A percentile compares a stretch with the other conserved stretches of the same genome.
Evolutionary conservation across 2,113 vertebrate species (phyloP).

Genomic region (Perccottus glenii): DNA sequence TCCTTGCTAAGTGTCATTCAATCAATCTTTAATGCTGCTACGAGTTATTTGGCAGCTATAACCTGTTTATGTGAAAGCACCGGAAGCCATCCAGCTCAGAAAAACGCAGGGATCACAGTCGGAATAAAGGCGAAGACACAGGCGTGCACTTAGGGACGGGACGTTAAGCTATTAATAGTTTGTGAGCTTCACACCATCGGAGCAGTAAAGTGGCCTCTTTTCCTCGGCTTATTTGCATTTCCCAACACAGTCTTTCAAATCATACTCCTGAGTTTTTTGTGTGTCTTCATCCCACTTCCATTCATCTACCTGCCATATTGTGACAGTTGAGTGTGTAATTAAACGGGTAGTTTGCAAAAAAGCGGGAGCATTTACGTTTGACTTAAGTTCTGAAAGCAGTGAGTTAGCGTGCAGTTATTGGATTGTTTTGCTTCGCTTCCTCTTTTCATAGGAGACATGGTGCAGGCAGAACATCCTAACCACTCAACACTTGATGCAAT

Average conservation of each 20-base stretch:
- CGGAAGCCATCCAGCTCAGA: not conserved
- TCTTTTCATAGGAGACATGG: slow-evolving; percentile 38
- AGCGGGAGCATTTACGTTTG: not conserved
- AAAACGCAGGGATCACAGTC: not conserved
- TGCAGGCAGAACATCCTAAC: slow-evolving; percentile 39
- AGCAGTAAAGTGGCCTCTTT: slow-evolving; percentile 29
- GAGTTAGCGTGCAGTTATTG: slow-evolving; percentile 50
- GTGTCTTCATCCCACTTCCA: slow-evolving; percentile 1
- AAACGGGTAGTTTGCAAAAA: slow-evolving; percentile 2
- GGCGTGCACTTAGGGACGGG: slow-evolving; percentile 4
- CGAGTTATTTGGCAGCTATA: slow-evolving; percentile 16
- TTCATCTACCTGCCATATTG: slow-evolving; percentile 14
- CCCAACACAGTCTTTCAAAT: slow-evolving; percentile 6
- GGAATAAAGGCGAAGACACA: slow-evolving; percentile 11
- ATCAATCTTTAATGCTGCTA: slow-evolving; percentile 33
- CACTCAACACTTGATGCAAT: slow-evolving; percentile 29
- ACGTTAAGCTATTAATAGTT: slow-evolving; percentile 54
- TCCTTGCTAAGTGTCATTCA: slow-evolving; percentile 31
- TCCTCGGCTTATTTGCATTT: slow-evolving; percentile 19
- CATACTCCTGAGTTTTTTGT: slow-evolving; percentile 10
- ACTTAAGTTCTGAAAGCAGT: slow-evolving; percentile 37
- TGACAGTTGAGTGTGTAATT: slow-evolving; percentile 10
- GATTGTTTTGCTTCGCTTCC: slow-evolving; percentile 62
- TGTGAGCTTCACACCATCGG: slow-evolving; percentile 37
- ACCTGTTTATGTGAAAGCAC: slow-evolving; percentile 16